Evolutionary conservation across 53 echinoderm and acorn worm species (phyloP).

Genomic region (Paelopatides confundens): DNA sequence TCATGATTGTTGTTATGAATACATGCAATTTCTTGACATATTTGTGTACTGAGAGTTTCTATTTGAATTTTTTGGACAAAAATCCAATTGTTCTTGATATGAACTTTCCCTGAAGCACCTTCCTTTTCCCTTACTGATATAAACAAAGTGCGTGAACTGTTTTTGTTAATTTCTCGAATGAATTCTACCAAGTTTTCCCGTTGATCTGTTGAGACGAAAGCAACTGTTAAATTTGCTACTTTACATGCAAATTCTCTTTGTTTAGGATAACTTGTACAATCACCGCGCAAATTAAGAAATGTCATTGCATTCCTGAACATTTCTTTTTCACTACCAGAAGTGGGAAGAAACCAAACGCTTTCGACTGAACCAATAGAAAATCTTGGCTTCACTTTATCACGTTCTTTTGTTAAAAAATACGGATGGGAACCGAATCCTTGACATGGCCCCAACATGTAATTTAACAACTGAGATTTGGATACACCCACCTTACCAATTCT

Average conservation of each 20-base stretch:
- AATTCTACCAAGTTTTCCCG: background rate
- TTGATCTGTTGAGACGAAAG: background rate
- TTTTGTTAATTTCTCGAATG: background rate
- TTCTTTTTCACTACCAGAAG: background rate
- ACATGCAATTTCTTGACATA: background rate
- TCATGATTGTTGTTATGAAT: background rate
- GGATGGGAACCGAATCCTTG: background rate
- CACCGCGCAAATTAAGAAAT: conserved; percentile 17
- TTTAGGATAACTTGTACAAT: background rate
- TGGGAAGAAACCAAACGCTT: conserved; percentile 12
- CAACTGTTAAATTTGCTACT: conserved; percentile 8
- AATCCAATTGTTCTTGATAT: background rate
- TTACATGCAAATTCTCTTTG: conserved; percentile 30
- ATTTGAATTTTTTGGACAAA: background rate
- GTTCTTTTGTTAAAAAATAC: background rate
- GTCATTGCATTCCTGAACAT: background rate
- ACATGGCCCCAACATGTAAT: background rate
- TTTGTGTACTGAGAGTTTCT: background rate
- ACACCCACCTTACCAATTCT: conserved; percentile 8
- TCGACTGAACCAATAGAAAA: conserved; percentile 20
- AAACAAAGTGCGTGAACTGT: background rate
- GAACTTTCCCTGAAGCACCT: background rate
- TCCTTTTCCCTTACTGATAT: background rate
- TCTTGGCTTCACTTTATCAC: background rate
- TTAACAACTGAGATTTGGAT: conserved; percentile 8